Evolutionary conservation across 2,797 vertebrate genomes (phyloP), one percentile per base, ranked within the genome.

Genomic region (Miichthys miiuy): DNA sequence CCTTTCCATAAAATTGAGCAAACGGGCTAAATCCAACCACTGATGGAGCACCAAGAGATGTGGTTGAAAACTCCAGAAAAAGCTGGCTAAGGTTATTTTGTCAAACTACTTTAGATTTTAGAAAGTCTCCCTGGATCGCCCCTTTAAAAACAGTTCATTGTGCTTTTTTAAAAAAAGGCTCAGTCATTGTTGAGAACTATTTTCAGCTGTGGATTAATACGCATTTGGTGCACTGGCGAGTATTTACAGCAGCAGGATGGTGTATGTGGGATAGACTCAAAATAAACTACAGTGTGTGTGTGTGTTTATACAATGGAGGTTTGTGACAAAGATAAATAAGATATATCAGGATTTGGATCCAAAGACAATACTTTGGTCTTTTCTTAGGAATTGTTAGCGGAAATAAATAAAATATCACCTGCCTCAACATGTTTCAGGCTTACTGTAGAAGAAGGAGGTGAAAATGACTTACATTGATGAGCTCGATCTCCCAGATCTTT

Each of bases 401-500:
- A 51, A 34, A 30, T 30, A 30, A 30, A 30, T 30, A 30, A 30
- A 30, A 7, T 9, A 8, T 38, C 34, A 38, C 34, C 34, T 38
- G 34, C 34, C 34, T 34, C 34, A 11, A 5, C 27, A 30, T 27
- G 52, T 58, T 16, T 62, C 18, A 56, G 14, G 50, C 50, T 10
- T 25, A 13, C 23, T 0, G 4, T 48, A 11, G 57, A 41, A 20
- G 61, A 12, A 54, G 44, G 25, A 65, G 46, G 30, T 17, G 17
- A 20, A 17, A 52, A 14, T 2, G 81, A 97, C 98, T 98, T 94
- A 99, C 98, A 58, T 99, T 99, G 88, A 99, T 97, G 94, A 99
- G 96, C 92, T 99, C 98, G 55, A 99, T 97, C 88, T 99, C 98
- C 98, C 98, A 99, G 93, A 99, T 98, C 95, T 99, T 99, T 95